Base-by-base conservation (phyloP, 2,797 vertebrate genomes). In the Cynopterus sphinx region DNA sequence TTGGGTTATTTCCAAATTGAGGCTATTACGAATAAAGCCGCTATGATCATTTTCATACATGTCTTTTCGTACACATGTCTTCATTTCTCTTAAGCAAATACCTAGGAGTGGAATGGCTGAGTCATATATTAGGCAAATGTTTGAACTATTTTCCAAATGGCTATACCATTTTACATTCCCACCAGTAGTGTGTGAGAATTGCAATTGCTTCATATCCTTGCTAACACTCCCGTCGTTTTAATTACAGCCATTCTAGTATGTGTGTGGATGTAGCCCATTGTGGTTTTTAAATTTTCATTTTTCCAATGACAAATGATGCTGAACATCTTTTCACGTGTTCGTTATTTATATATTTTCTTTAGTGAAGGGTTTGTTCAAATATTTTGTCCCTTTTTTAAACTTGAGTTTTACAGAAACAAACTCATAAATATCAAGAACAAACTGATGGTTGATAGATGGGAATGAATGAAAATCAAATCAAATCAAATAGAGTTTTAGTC, bases 21-120 rank as follows among this genome's bases (percentile, higher is more conserved):
- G 13, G 2, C 31, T 61, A 43, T 74, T 68, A 51, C 61, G 67
- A 90, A 86, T 74, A 93, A 79, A 90, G 86, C 73, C 59, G 63
- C 21, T 51, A 28, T 36, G 36, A 51, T 81, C 22, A 90, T 86
- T 93, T 96, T 75, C 51, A 75, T 81, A 82, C 7, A 81, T 59
- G 41, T 79, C 41, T 93, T 86, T 28, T 33, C 61, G 33, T 86
- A 8, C 43, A 74, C n/a, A 59, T 61, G 57, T 79, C 79, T 90
- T 86, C 41, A 74, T 53, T 82, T 86, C 74, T 90, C 73, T 84
- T 46, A 24, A 59, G 82, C 36, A 96, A 87, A 81, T 75, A 84
- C 11, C 39, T 78, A 55, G 31, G 33, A 68, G 46, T 61, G 4
- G 31, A 90, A 53, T 68, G 71, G 9, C 9, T 82, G 68, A 81